These are phyloP conservation scores for Pipistrellus kuhlii DNA, from an alignment of 2,797 vertebrate species.

Conservation along the genomic window DNA sequence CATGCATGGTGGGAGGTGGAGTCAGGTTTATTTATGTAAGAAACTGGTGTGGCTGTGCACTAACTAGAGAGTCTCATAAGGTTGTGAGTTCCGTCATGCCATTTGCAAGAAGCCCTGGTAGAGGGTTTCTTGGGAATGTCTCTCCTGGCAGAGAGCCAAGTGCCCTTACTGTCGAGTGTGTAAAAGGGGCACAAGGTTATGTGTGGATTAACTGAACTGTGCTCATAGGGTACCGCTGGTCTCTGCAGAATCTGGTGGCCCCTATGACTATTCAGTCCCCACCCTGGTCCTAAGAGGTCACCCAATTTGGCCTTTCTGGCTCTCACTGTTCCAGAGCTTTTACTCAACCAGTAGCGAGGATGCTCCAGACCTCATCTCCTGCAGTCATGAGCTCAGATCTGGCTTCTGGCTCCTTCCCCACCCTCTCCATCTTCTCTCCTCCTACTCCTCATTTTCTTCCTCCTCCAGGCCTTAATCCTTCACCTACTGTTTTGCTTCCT, in stretches of 20 bases:
- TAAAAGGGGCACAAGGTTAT: background rate
- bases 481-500: slow-evolving; percentile 51
- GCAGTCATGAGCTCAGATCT: background rate
- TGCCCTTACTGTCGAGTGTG: background rate
- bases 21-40: background rate
- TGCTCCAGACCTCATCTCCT: background rate
- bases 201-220: background rate
- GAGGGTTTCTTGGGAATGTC: background rate
- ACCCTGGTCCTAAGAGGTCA: background rate
- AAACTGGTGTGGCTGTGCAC: background rate
- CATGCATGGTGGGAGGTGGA: background rate
- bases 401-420: background rate
- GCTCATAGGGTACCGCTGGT: background rate
- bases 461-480: background rate
- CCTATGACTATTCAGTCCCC: background rate
- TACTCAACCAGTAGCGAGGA: background rate
- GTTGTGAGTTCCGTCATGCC: background rate
- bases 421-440: background rate
- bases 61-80: background rate
- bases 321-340: background rate
- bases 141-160: slow-evolving; percentile 11
- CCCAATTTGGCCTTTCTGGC: background rate
- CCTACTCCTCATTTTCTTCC: background rate
- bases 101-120: background rate
- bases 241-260: background rate